Base-by-base conservation (phyloP, 2,797 vertebrate genomes). In the Sebastes matsubarae region DNA sequence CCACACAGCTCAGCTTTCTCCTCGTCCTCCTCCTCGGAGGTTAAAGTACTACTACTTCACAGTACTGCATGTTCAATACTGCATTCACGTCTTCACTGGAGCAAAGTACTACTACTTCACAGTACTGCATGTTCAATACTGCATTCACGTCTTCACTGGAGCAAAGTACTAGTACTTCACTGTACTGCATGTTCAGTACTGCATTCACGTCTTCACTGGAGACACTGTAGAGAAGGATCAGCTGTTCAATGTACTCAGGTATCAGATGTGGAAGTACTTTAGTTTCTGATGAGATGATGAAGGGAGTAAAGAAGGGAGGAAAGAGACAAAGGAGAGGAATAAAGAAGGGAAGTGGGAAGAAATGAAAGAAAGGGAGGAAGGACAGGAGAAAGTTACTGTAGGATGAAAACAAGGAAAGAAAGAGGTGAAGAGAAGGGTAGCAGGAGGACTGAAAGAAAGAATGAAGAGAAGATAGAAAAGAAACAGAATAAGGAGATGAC, bases 1-100 rank as follows among this genome's bases (percentile, higher is more conserved):
- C 0, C 7, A 25, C 30, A 42, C 30, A 54, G 59, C 79, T 81
- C 81, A 4, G 68, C 75, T 84, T 84, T 73, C 85, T 57, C 71
- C 70, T 32, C 22, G 3, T n/a, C 18, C 7, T 24, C 32, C 32
- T 34, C 32, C 3, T 9, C 8, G 2, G 32, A 34, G 32, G 32
- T 34, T 34, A 24, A 13, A 52, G 71, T 18, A 61, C 20, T 9
- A 24, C 32, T 18, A 18, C 58, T 24, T 18, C 59, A 3, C 32
- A 58, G 54, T 20, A 18, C 57, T 24, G 36, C 36, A 38, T 11
- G 11, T 38, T 38, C 11, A 24, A 13, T 55, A 8, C 68, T 25
- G 46, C 29, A 2, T 20, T 32, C 27, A 8, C 18, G 20, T 6
- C 22, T 4, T 16, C 8, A 54, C 59, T 4, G n/a, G 30, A 32